These are phyloP conservation scores for Carabus problematicus DNA, from an alignment of 2,888 invertebrate species.

Conservation along the genomic window DNA sequence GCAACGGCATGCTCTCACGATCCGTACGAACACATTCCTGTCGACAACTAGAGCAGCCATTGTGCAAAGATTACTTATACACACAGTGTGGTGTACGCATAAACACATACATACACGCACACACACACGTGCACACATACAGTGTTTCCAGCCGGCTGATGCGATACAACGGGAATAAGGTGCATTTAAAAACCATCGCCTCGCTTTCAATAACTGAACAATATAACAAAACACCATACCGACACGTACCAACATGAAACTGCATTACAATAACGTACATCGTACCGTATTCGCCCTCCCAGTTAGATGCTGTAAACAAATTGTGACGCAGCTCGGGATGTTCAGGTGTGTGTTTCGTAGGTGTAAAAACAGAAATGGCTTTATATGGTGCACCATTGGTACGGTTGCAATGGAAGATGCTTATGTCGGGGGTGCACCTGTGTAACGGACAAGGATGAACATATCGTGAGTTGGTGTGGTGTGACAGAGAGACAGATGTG, in stretches of 20 bases:
- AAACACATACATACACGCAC: conserved; percentile 5
- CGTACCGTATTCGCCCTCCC: background rate
- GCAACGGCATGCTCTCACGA: conserved; percentile 34
- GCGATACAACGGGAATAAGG: background rate
- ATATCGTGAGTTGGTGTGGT: conserved; percentile 44
- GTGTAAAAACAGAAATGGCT: conserved; percentile 57
- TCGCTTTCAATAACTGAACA: conserved; percentile 28
- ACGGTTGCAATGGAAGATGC: conserved; percentile 49
- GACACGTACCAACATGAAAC: conserved; percentile 10
- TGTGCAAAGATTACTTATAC: conserved; percentile 39
- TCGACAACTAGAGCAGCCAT: conserved; percentile 32
- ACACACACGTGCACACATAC: background rate
- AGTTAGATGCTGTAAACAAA: conserved; percentile 46
- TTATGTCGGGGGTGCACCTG: conserved; percentile 50
- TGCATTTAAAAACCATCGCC: conserved; percentile 23
- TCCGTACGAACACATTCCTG: conserved; percentile 7
- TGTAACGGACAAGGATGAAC: conserved; percentile 47
- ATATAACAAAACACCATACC: conserved; percentile 33
- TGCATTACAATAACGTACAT: background rate
- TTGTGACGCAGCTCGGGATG: conserved; percentile 48
- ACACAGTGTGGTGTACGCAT: conserved; percentile 12
- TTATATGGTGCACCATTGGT: conserved; percentile 56
- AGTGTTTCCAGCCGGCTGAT: too few relatives aligned
- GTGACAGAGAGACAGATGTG: conserved; percentile 52
- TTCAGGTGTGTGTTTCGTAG: conserved; percentile 54